Conservation (phyloP, 2,888 invertebrate species). For the Drosophila picticornis region DNA sequence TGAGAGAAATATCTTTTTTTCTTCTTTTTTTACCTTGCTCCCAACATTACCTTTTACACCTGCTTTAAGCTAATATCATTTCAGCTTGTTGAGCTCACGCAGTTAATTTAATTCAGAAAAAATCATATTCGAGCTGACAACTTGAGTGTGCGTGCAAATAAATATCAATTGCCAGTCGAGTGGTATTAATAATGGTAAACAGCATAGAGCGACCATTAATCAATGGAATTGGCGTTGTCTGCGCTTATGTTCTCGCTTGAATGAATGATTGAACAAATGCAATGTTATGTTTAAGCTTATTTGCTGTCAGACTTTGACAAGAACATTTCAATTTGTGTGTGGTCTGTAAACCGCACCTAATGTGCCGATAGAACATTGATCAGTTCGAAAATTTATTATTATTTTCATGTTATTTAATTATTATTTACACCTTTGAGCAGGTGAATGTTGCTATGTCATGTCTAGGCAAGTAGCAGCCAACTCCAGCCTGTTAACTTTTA, state of each 20-base stretch:
- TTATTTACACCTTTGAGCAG: constrained; percentile 41
- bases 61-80: neutral
- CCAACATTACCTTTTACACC: neutral
- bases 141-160: constrained; percentile 56
- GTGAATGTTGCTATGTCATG: constrained; percentile 9
- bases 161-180: constrained; percentile 48
- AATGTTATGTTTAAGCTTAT: constrained; percentile 24
- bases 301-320: constrained; percentile 55
- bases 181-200: constrained; percentile 59
- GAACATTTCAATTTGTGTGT: constrained; percentile 72
- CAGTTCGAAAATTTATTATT: constrained; percentile 21
- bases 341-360: constrained; percentile 68
- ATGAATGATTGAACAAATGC: constrained; percentile 29
- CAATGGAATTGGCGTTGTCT: constrained; percentile 59
- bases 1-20: no score
- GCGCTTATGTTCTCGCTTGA: constrained; percentile 34
- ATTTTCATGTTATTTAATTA: constrained; percentile 19
- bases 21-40: neutral
- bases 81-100: neutral
- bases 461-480: neutral
- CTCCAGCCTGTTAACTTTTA: constrained; percentile 1
- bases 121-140: constrained; percentile 29
- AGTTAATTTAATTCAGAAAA: constrained; percentile 25
- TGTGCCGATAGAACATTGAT: constrained; percentile 20
- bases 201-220: constrained; percentile 59